Conservation (phyloP, 2,797 vertebrate species). For the Enteromius viviparus region DNA sequence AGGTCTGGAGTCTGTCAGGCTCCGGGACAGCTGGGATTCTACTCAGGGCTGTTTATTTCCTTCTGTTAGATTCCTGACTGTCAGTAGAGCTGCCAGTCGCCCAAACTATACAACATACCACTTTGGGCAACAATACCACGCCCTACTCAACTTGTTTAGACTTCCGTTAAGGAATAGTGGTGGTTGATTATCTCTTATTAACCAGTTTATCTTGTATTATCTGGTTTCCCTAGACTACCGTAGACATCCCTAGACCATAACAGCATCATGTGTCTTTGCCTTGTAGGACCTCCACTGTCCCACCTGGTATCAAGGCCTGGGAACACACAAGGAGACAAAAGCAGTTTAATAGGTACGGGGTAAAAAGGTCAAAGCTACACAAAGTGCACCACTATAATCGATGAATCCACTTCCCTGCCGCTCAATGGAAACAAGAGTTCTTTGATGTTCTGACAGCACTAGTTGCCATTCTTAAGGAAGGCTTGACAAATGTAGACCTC, state of each 20-base stretch:
- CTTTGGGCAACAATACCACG: slow-evolving; percentile 21
- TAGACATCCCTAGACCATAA: not conserved
- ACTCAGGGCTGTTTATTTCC: slow-evolving; percentile 71
- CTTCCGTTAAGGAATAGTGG: not conserved
- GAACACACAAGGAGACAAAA: slow-evolving; percentile 71
- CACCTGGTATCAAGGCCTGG: slow-evolving; percentile 70
- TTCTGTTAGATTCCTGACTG: slow-evolving; percentile 68
- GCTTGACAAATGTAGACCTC: slow-evolving; percentile 9
- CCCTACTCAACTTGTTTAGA: not conserved
- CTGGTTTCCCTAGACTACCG: not conserved
- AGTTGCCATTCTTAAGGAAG: not conserved
- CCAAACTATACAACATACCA: slow-evolving; percentile 11
- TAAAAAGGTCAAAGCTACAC: not conserved
- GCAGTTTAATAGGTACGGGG: slow-evolving; percentile 67
- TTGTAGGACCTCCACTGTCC: slow-evolving; percentile 68
- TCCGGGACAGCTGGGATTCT: slow-evolving; percentile 78
- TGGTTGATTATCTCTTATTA: not conserved
- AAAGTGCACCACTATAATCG: not conserved
- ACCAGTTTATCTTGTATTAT: not conserved
- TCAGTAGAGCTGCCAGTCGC: slow-evolving; percentile 59
- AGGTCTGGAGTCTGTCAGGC: slow-evolving; percentile 68
- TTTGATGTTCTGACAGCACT: not conserved
- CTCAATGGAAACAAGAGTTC: not conserved
- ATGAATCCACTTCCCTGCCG: not conserved
- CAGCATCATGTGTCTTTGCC: slow-evolving; percentile 49